Conservation (phyloP, 2,797 vertebrate species). For the Muscicapa comitata region DNA sequence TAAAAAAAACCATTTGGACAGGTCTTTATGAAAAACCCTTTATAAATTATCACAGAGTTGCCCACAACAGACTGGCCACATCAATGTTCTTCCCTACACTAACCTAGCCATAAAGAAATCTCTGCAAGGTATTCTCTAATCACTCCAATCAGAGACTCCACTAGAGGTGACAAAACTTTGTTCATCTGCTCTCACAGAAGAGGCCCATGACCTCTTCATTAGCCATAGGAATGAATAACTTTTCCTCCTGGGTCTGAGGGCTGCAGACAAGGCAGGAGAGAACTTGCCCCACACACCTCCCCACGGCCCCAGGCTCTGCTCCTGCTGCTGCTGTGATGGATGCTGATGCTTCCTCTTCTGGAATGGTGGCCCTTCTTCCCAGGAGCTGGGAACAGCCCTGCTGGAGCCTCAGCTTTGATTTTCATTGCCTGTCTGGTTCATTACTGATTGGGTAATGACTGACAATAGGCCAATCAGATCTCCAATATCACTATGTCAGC, state of each 20-base stretch:
- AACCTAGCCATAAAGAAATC: not conserved
- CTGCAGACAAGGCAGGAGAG: not conserved
- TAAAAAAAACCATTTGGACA: not conserved
- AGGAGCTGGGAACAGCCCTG: not conserved
- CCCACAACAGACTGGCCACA: not conserved
- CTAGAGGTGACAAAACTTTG: not conserved
- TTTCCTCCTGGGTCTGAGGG: not conserved
- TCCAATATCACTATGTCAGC: slow-evolving; percentile 47
- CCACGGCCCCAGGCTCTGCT: fast-evolving
- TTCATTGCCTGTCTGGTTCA: slow-evolving; percentile 31
- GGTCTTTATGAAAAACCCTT: not conserved
- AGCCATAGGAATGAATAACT: not conserved
- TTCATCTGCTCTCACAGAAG: not conserved
- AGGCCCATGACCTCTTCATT: not conserved
- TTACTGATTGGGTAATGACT: slow-evolving; percentile 47
- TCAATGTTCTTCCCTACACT: not conserved
- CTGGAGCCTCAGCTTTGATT: not conserved
- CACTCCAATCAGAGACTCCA: not conserved
- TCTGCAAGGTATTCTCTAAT: not conserved
- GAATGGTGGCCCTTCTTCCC: not conserved
- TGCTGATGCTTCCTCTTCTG: not conserved
- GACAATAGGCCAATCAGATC: slow-evolving; percentile 53
- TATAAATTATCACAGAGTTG: not conserved
- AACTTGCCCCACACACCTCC: not conserved
- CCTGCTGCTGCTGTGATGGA: not conserved